phyloP scores from a whole-genome alignment of 2,113 vertebrate genomes.

The Dasyornis broadbenti region DNA sequence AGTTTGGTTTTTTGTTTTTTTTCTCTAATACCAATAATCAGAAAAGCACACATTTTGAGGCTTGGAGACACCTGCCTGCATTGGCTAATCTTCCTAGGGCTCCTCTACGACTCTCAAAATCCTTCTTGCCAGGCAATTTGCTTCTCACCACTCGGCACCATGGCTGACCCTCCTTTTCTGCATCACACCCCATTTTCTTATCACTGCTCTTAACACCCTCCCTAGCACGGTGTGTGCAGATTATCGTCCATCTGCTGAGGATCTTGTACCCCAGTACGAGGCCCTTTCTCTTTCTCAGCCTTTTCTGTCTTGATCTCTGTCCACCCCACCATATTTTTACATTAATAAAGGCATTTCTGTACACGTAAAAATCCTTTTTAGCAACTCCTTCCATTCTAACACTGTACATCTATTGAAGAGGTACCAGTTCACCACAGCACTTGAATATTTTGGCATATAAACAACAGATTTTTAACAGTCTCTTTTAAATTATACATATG shows the following conservation, averaged over 20 bases:
- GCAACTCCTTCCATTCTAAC: neutral
- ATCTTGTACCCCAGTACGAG: no score
- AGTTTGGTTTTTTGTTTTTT: neutral
- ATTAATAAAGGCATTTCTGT: neutral
- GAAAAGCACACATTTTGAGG: slow-evolving; percentile 28
- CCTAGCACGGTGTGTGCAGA: accelerated
- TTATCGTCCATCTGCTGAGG: neutral
- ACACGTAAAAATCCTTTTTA: neutral
- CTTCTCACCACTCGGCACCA: neutral
- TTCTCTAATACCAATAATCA: neutral
- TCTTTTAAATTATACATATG: neutral
- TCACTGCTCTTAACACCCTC: neutral
- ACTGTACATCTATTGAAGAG: neutral
- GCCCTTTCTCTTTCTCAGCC: neutral
- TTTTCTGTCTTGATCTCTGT: neutral
- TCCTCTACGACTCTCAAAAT: neutral
- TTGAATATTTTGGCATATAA: neutral
- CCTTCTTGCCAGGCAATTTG: neutral
- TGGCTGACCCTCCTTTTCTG: neutral
- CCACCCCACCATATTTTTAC: neutral
- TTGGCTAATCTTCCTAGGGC: neutral
- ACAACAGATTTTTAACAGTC: neutral
- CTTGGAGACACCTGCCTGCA: slow-evolving; percentile 3
- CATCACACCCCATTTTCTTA: neutral
- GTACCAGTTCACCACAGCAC: neutral